A percentile compares a stretch with the other conserved stretches of the same genome.
These are phyloP conservation scores for Lycopodina hypogea DNA, from an alignment of 37 sponge, comb jelly and placozoan species.

Conservation along the genomic window DNA sequence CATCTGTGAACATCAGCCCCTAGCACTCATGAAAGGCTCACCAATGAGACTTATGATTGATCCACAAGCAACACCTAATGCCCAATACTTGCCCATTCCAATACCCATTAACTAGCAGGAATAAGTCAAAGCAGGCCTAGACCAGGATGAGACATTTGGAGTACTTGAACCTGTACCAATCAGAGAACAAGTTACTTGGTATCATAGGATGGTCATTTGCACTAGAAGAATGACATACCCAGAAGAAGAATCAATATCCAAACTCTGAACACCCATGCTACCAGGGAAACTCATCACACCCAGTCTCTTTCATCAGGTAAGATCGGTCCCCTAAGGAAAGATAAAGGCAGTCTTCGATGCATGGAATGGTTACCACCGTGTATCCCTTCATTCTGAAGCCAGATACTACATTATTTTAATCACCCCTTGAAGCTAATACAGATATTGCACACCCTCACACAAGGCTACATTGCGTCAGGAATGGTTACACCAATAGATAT, in stretches of 20 bases:
- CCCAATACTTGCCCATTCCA: constrained; percentile 48
- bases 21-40: too few relatives aligned
- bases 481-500: constrained; percentile 28
- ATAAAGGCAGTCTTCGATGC: constrained; percentile 48
- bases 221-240: constrained; percentile 8
- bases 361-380: constrained; percentile 54
- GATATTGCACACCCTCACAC: not conserved
- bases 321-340: constrained; percentile 44
- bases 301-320: constrained; percentile 39
- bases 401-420: too few relatives aligned
- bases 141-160: constrained; percentile 36
- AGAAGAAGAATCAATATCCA: constrained; percentile 40
- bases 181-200: constrained; percentile 48
- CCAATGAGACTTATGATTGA: constrained; percentile 28
- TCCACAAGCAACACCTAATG: constrained; percentile 44
- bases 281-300: constrained; percentile 39
- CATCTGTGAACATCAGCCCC: too few relatives aligned
- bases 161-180: constrained; percentile 47
- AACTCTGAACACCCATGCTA: constrained; percentile 35
- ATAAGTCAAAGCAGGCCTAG: constrained; percentile 37
- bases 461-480: constrained; percentile 47
- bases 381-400: constrained; percentile 4
- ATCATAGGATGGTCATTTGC: constrained; percentile 43
- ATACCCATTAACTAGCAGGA: constrained; percentile 48
- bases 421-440: too few relatives aligned